phyloP scores from a whole-genome alignment of 2,888 invertebrate species.

The Chloroclysta siterata region DNA sequence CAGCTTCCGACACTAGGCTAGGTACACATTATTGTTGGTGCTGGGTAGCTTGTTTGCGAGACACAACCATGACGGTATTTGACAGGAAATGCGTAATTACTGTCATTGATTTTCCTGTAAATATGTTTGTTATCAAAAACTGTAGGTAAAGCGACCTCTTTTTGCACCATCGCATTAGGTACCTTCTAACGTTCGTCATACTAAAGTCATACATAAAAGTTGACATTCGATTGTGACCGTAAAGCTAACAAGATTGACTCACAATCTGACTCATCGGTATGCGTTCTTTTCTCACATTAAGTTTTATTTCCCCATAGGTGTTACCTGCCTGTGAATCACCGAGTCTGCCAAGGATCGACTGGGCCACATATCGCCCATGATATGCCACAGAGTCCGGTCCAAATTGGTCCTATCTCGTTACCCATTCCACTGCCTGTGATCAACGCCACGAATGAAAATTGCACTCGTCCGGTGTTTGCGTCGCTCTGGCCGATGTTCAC shows the following conservation, averaged over 20 bases:
- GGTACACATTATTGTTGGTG: neutral
- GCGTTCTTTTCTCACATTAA: conserved; percentile 57
- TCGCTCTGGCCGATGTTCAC: conserved; percentile 55
- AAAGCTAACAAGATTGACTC: conserved; percentile 65
- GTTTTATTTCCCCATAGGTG: conserved; percentile 72
- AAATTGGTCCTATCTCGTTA: conserved; percentile 54
- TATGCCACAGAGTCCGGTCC: conserved; percentile 25
- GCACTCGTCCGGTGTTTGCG: conserved; percentile 74
- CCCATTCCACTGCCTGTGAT: conserved; percentile 80
- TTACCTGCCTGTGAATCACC: conserved; percentile 69
- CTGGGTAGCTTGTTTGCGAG: neutral
- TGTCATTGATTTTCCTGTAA: conserved; percentile 19
- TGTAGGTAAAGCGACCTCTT: neutral
- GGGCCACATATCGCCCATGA: conserved; percentile 31
- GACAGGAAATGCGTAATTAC: conserved; percentile 2
- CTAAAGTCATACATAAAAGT: conserved; percentile 46
- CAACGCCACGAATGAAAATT: conserved; percentile 72
- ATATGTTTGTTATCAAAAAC: conserved; percentile 6
- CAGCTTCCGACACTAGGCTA: too few species aligned
- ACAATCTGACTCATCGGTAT: conserved; percentile 60
- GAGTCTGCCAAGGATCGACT: conserved; percentile 45
- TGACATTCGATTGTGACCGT: conserved; percentile 54
- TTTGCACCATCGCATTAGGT: neutral
- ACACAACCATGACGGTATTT: conserved; percentile 2
- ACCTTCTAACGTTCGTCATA: neutral